Evolutionary conservation across 2,113 vertebrate species (phyloP).

Genomic region (Nannobrachium achirus): DNA sequence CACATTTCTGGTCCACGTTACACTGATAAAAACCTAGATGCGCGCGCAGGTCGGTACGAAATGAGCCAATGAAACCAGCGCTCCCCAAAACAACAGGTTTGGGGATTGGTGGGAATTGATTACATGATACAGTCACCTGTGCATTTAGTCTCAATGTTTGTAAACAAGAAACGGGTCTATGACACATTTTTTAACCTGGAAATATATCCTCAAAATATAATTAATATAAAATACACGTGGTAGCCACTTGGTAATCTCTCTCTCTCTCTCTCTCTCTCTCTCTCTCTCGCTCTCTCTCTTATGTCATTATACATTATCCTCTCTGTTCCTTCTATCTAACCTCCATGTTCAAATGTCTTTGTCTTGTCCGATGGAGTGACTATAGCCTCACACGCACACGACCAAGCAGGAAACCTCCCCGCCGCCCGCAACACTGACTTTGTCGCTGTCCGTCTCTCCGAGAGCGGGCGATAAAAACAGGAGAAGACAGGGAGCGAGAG

Average conservation of each 20-base stretch:
- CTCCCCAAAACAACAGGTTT: too few relatives aligned
- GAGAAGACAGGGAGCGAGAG: conserved; percentile 15
- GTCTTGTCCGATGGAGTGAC: conserved; percentile 36
- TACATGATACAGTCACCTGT: too few relatives aligned
- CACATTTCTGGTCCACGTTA: too few relatives aligned
- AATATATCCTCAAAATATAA: too few relatives aligned
- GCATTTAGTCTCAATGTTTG: too few relatives aligned
- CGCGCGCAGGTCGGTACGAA: too few relatives aligned
- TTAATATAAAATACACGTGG: too few relatives aligned
- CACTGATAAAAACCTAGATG: too few relatives aligned
- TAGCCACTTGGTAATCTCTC: too few relatives aligned
- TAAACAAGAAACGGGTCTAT: too few relatives aligned
- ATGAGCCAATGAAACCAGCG: too few relatives aligned
- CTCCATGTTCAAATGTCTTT: conserved; percentile 28
- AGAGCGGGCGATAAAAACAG: conserved; percentile 52
- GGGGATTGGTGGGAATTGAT: too few relatives aligned
- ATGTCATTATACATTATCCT: background rate
- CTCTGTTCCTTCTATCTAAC: background rate
- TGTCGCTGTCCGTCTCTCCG: conserved; percentile 27
- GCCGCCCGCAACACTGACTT: conserved; percentile 34
- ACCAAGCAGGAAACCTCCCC: conserved; percentile 37
- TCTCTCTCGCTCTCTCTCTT: conserved; percentile 9
- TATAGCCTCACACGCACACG: conserved; percentile 32
- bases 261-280: conserved; percentile 15
- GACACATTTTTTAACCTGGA: background rate